These are phyloP conservation scores for Ormyrus thymus DNA, from an alignment of 2,888 invertebrate species.

Conservation along the genomic window DNA sequence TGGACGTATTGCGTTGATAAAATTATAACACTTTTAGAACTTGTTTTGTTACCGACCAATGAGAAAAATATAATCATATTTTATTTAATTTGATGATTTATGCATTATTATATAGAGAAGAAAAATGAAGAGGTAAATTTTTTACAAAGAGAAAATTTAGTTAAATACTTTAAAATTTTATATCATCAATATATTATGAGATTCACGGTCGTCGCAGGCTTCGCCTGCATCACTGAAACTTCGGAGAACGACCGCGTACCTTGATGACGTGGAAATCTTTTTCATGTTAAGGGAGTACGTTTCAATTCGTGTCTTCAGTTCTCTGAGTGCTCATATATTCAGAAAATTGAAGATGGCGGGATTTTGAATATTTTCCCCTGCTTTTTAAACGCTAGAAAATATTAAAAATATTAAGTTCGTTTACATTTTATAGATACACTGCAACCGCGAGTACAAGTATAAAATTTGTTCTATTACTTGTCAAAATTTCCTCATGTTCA, in stretches of 20 bases:
- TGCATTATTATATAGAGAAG: constrained; percentile 5
- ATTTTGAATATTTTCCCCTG: too few species aligned
- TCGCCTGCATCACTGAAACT: too few species aligned
- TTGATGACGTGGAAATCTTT: not conserved
- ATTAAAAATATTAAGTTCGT: constrained; percentile 3
- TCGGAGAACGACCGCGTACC: too few species aligned
- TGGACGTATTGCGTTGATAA: constrained; percentile 45
- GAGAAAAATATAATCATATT: not conserved
- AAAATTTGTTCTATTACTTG: constrained; percentile 9
- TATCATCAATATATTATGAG: too few species aligned
- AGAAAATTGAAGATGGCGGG: too few species aligned
- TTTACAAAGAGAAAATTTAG: too few species aligned
- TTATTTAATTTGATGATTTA: constrained; percentile 4
- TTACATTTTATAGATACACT: not conserved
- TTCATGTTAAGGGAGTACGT: not conserved
- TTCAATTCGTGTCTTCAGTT: too few species aligned
- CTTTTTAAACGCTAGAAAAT: not conserved
- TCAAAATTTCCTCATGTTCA: constrained; percentile 4
- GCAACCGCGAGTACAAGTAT: constrained; percentile 18
- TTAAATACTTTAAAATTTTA: too few species aligned
- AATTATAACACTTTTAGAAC: not conserved
- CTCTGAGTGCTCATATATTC: too few species aligned
- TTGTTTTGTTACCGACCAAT: not conserved
- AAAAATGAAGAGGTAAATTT: not conserved
- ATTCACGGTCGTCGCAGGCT: too few species aligned